Percentiles rank a stretch among this genome's conserved stretches.
phyloP scores from a whole-genome alignment of 2,888 invertebrate species.

The Conistra vaccinii region DNA sequence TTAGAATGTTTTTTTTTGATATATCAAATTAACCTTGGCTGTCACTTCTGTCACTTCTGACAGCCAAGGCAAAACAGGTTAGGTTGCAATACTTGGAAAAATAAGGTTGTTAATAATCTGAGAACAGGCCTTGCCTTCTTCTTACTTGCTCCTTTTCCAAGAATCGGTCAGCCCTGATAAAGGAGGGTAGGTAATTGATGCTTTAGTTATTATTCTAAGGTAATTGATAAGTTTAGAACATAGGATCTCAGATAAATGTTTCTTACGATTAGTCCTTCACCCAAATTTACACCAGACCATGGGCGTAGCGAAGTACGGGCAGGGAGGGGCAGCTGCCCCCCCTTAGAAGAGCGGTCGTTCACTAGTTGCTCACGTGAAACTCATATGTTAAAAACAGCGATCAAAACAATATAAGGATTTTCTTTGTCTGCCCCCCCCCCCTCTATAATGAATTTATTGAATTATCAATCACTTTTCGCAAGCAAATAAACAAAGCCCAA shows the following conservation, averaged over 20 bases:
- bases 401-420: too few relatives aligned
- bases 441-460: too few relatives aligned
- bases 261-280: not conserved
- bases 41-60: slow-evolving; percentile 36
- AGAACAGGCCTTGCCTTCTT: not conserved
- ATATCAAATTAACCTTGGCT: slow-evolving; percentile 18
- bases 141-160: not conserved
- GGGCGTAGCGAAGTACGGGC: too few relatives aligned
- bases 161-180: not conserved
- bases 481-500: not conserved
- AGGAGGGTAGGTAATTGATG: too few relatives aligned
- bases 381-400: too few relatives aligned
- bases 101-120: not conserved
- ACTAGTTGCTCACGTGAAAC: too few relatives aligned
- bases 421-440: too few relatives aligned
- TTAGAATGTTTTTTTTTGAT: slow-evolving; percentile 42
- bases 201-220: too few relatives aligned
- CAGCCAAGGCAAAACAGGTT: slow-evolving; percentile 12
- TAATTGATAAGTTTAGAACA: not conserved
- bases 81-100: too few relatives aligned
- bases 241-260: not conserved
- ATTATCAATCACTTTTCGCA: not conserved
- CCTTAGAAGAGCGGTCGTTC: too few relatives aligned
- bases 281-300: not conserved
- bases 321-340: too few relatives aligned